These are phyloP conservation scores for Poecilia wingei DNA, from an alignment of 2,797 vertebrate genomes.

Conservation along the genomic window DNA sequence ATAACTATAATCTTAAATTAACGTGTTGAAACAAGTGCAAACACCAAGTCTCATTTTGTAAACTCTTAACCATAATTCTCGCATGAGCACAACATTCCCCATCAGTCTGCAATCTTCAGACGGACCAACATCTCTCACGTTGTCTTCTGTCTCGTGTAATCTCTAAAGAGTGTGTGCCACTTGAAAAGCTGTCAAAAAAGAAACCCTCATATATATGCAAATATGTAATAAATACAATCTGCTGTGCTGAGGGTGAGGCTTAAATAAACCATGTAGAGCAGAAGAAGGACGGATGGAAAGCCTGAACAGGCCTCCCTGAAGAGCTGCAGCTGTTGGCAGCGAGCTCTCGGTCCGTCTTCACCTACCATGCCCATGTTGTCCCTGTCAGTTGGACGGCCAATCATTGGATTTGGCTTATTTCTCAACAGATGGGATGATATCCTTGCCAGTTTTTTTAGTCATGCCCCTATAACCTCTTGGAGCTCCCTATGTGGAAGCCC, in stretches of 20 bases:
- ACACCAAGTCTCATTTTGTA: slow-evolving; percentile 21
- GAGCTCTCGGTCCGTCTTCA: slow-evolving; percentile 32
- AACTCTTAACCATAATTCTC: slow-evolving; percentile 32
- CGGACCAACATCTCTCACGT: slow-evolving; percentile 57
- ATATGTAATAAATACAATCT: slow-evolving; percentile 76
- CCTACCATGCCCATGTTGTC: slow-evolving; percentile 36
- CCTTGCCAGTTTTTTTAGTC: slow-evolving; percentile 73
- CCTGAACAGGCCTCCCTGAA: slow-evolving; percentile 64
- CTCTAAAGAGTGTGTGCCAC: slow-evolving; percentile 49
- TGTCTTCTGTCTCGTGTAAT: slow-evolving; percentile 62
- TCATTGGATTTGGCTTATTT: slow-evolving; percentile 60
- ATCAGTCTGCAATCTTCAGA: slow-evolving; percentile 54
- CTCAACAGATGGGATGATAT: slow-evolving; percentile 78
- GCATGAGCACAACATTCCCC: slow-evolving; percentile 29
- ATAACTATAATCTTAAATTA: neutral
- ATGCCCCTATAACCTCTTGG: slow-evolving; percentile 61
- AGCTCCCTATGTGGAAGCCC: slow-evolving; percentile 66
- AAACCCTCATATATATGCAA: slow-evolving; percentile 70
- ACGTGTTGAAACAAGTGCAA: neutral
- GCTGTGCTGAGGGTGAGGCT: slow-evolving; percentile 61
- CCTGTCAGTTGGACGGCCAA: slow-evolving; percentile 61
- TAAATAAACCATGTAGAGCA: slow-evolving; percentile 65
- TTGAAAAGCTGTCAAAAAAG: slow-evolving; percentile 63
- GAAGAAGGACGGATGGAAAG: slow-evolving; percentile 52
- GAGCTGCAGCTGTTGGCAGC: slow-evolving; percentile 57